These are phyloP conservation scores for Bubo scandiacus DNA, from an alignment of 2,113 vertebrate species.

Conservation along the genomic window DNA sequence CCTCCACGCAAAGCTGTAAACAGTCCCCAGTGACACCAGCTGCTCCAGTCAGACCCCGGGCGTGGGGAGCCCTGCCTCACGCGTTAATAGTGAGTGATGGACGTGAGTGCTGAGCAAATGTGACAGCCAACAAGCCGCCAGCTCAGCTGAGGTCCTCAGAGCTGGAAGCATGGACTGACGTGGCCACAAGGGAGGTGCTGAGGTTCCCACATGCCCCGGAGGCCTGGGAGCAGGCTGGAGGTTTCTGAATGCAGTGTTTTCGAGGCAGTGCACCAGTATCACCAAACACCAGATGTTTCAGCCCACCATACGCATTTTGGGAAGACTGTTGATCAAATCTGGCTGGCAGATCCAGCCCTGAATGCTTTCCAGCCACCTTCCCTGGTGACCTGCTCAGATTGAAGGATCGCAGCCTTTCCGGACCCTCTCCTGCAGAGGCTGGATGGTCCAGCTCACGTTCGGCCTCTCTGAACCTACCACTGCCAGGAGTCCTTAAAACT, in stretches of 20 bases:
- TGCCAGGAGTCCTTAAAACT: background rate
- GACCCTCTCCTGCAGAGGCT: background rate
- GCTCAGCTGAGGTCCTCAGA: background rate
- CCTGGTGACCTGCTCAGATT: background rate
- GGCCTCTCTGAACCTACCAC: background rate
- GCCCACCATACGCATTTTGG: background rate
- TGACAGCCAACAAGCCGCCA: background rate
- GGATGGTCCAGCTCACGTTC: background rate
- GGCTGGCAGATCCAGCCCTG: background rate
- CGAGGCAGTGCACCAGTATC: accelerated
- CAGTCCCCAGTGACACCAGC: background rate
- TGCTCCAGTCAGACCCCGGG: background rate
- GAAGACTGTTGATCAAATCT: background rate
- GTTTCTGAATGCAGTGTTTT: accelerated
- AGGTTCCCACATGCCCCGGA: accelerated
- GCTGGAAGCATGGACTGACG: accelerated
- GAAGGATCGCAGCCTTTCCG: background rate
- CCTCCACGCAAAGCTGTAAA: background rate
- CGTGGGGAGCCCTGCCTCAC: background rate
- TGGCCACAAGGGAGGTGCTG: accelerated
- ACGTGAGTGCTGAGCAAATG: background rate
- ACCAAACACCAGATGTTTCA: background rate
- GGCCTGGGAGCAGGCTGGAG: background rate
- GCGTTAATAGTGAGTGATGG: accelerated
- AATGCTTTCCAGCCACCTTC: background rate